Base-by-base conservation (phyloP, 2,888 invertebrate genomes). In the Harmothoe impar region DNA sequence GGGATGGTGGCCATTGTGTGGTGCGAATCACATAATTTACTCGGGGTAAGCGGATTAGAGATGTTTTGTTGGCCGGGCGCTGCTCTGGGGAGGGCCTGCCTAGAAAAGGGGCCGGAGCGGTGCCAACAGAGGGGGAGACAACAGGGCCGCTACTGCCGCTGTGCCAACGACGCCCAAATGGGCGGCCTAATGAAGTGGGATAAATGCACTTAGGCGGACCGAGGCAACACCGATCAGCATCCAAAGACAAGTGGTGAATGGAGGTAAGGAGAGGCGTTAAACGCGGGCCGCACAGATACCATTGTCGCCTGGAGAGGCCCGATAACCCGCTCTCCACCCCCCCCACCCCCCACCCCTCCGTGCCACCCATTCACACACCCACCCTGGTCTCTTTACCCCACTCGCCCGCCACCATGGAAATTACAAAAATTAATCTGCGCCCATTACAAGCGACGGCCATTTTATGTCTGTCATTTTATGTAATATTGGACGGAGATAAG, bases 351-450 rank as follows among this genome's bases (percentile, higher is more conserved):
- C 62, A 62, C 62, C 31, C 72, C 5, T 23, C n/a, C 29, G n/a
- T n/a, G n/a, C n/a, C n/a, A n/a, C n/a, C n/a, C 35, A 29, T 35
- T 17, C 43, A 12, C 25, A 25, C 35, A 43, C 33, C 10, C 43
- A n/a, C 62, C 5, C 62, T 1, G 62, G n/a, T 12, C 20, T 15
- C 62, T n/a, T n/a, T n/a, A 62, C 62, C n/a, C 25, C n/a, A n/a
- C 68, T 33, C 68, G 68, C 77, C 89, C 72, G 29, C 43, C 78
- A 52, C 31, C n/a, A 54, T 78, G 54, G 78, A 77, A 81, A 90
- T 89, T 78, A 90, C 81, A 81, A 77, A 86, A 90, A 90, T 90
- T 90, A 90, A 90, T 90, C 90, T 90, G 81, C 33, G 84, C 56
- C 35, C 86, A 29, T 86, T 86, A 86, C 56, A 86, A 81, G 31